phyloP scores from a whole-genome alignment of 2,797 vertebrate genomes.

The Sebastiscus tertius region DNA sequence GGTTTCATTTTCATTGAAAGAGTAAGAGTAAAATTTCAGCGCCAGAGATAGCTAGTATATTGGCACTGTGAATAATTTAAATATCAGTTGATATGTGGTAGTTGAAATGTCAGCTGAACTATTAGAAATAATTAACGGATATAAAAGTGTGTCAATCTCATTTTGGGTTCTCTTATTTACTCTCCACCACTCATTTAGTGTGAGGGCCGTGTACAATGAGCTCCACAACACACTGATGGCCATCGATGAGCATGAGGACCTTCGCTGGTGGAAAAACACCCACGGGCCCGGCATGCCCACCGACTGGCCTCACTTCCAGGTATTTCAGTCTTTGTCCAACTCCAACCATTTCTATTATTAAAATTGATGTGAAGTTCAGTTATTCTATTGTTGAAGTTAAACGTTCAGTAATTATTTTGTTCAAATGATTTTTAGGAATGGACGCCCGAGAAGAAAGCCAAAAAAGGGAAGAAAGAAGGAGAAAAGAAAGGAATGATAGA shows the following conservation, averaged over 20 bases:
- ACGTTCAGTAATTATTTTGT: background rate
- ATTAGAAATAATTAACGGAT: background rate
- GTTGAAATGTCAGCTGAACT: background rate
- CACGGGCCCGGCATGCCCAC: conserved; percentile 89
- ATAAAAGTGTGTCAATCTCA: background rate
- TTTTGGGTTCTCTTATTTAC: background rate
- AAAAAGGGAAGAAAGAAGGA: conserved; percentile 82
- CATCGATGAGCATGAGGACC: conserved; percentile 87
- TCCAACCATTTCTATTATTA: background rate
- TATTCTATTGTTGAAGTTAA: background rate
- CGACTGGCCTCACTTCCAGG: conserved; percentile 90
- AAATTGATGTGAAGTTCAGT: rapidly evolving
- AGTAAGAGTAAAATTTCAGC: background rate
- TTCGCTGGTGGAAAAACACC: conserved; percentile 89
- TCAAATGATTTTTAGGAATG: conserved; percentile 76
- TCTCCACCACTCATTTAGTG: conserved; percentile 55
- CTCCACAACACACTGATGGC: conserved; percentile 85
- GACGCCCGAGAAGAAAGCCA: conserved; percentile 84
- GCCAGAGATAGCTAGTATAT: background rate
- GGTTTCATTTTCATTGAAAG: background rate
- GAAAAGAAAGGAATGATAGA: conserved; percentile 79
- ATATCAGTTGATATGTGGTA: background rate
- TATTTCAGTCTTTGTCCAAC: conserved; percentile 14
- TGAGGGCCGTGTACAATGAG: conserved; percentile 83
- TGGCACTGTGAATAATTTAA: background rate